Percentiles rank a stretch among this genome's conserved stretches.
These are phyloP conservation scores for Murina feae DNA, from an alignment of 2,113 vertebrate genomes.

Conservation along the genomic window DNA sequence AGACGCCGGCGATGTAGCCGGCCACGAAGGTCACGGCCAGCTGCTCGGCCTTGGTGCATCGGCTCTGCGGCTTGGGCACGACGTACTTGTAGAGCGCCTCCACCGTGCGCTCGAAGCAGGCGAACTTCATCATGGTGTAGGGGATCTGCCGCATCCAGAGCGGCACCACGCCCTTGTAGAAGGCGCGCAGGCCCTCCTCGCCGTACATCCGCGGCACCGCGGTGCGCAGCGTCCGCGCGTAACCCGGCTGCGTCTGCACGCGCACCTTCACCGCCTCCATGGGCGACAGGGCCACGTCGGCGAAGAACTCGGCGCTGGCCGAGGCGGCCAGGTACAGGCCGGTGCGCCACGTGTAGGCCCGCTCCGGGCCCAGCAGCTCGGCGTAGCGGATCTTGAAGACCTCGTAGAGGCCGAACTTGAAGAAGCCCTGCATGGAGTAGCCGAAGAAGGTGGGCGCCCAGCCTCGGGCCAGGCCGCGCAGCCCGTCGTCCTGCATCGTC, in stretches of 20 bases:
- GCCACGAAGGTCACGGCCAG: constrained; percentile 68
- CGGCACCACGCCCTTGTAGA: constrained; percentile 60
- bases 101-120: constrained; percentile 62
- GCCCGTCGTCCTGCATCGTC: constrained; percentile 36
- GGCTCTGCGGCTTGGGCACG: constrained; percentile 50
- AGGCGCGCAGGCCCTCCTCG: constrained; percentile 70
- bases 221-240: neutral
- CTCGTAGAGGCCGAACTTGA: constrained; percentile 66
- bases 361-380: constrained; percentile 37
- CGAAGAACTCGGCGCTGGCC: constrained; percentile 52
- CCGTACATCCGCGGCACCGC: constrained; percentile 37
- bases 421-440: constrained; percentile 68
- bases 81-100: constrained; percentile 45
- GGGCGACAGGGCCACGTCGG: constrained; percentile 40
- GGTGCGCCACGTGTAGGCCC: constrained; percentile 37
- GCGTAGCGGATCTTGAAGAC: constrained; percentile 50
- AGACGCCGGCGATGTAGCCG: constrained; percentile 56
- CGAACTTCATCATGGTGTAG: constrained; percentile 66
- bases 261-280: constrained; percentile 61
- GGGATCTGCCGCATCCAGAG: constrained; percentile 66
- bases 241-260: constrained; percentile 62
- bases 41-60: constrained; percentile 61
- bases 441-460: constrained; percentile 57
- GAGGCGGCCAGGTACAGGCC: constrained; percentile 44
- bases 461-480: constrained; percentile 49